phyloP scores from a whole-genome alignment of 2,888 invertebrate species.

The Cataglyphis rosenhaueri region DNA sequence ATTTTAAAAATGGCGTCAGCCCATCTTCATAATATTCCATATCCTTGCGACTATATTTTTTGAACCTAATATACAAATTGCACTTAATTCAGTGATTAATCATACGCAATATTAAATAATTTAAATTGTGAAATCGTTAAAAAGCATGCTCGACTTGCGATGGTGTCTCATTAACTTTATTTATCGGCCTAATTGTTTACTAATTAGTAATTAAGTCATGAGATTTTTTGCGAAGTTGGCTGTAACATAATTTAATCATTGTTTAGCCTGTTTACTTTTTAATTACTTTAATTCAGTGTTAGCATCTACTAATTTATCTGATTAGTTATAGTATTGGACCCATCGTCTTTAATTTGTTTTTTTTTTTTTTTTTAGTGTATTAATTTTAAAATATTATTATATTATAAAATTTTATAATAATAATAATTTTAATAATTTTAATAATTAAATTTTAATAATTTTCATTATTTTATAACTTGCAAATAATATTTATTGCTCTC shows the following conservation, averaged over 20 bases:
- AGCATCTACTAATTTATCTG: slow-evolving; percentile 20
- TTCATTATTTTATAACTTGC: not conserved
- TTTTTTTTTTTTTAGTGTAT: not conserved
- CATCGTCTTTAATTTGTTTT: not conserved
- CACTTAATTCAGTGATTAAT: slow-evolving; percentile 48
- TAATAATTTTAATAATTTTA: no score
- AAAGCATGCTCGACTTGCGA: slow-evolving; percentile 31
- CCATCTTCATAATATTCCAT: slow-evolving; percentile 69
- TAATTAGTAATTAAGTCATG: slow-evolving; percentile 56
- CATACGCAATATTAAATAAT: slow-evolving; percentile 41
- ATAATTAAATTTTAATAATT: not conserved
- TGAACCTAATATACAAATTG: slow-evolving; percentile 64
- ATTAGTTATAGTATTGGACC: not conserved
- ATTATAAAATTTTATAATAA: not conserved
- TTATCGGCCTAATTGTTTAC: slow-evolving; percentile 60
- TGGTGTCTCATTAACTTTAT: slow-evolving; percentile 53
- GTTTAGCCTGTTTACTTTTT: slow-evolving; percentile 17
- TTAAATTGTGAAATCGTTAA: slow-evolving; percentile 33
- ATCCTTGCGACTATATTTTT: slow-evolving; percentile 50
- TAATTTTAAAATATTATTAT: slow-evolving; percentile 8
- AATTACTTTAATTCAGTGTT: not conserved
- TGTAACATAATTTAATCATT: slow-evolving; percentile 41
- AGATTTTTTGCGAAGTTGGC: slow-evolving; percentile 38
- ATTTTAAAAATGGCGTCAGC: slow-evolving; percentile 63
- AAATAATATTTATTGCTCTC: not conserved